Evolutionary conservation across 2,113 vertebrate genomes (phyloP).

Genomic region (Uria aalge): DNA sequence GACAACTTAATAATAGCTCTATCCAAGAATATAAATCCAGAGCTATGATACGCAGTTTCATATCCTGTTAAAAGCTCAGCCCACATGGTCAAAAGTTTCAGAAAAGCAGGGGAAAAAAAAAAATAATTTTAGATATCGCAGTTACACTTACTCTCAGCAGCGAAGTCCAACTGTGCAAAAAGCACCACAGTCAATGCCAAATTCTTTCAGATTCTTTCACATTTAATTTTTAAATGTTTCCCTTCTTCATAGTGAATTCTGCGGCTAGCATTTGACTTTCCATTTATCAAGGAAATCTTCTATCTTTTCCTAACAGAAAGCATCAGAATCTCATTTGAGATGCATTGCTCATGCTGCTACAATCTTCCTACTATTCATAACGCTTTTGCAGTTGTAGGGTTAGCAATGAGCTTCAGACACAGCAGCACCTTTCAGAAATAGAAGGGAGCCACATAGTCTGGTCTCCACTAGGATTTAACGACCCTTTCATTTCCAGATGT

Average conservation of each 20-base stretch:
- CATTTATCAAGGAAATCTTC: background rate
- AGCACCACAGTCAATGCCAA: background rate
- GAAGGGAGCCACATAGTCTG: background rate
- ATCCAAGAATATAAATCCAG: conserved; percentile 58
- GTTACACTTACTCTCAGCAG: background rate
- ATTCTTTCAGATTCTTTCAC: background rate
- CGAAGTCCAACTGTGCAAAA: background rate
- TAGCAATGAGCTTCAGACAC: background rate
- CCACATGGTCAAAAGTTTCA: conserved; percentile 68
- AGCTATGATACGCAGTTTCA: conserved; percentile 61
- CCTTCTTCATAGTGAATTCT: background rate
- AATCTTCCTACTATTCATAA: background rate
- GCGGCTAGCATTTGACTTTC: background rate
- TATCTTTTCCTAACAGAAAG: background rate
- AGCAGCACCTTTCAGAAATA: background rate
- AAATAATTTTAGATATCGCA: conserved; percentile 66
- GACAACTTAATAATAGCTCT: conserved; percentile 69
- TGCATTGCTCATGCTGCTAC: background rate
- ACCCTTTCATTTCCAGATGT: background rate
- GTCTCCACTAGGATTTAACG: background rate
- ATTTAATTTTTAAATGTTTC: background rate
- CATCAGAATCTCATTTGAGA: background rate
- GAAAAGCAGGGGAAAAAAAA: conserved; percentile 64
- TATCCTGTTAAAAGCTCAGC: conserved; percentile 62
- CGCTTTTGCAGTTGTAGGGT: background rate